Evolutionary conservation across 2,888 invertebrate genomes (phyloP).

Genomic region (Tryphoninae sp.): DNA sequence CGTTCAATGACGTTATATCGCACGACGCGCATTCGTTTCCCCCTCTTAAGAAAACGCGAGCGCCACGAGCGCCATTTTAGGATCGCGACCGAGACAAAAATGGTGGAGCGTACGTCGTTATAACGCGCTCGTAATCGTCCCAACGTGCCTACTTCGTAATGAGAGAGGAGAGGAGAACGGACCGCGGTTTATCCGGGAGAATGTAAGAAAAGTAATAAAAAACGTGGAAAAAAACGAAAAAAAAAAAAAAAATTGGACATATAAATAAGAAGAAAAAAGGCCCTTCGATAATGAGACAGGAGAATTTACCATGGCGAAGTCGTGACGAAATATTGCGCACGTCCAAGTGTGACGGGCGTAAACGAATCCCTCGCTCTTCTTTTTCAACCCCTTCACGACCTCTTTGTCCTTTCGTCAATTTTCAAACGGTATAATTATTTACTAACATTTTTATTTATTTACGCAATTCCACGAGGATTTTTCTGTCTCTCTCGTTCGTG

Average conservation of each 20-base stretch:
- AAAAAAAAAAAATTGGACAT: background rate
- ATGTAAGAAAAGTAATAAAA: too few species aligned
- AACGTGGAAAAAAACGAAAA: too few species aligned
- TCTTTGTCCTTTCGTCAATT: background rate
- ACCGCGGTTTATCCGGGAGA: background rate
- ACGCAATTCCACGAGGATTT: too few species aligned
- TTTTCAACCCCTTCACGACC: background rate
- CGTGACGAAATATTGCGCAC: background rate
- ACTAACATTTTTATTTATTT: too few species aligned
- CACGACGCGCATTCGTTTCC: too few species aligned
- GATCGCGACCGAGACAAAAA: background rate
- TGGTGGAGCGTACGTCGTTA: slow-evolving; percentile 15
- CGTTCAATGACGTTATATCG: background rate
- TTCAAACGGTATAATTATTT: background rate
- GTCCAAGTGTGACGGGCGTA: too few species aligned
- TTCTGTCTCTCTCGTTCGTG: too few species aligned
- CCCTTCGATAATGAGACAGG: slow-evolving; percentile 23
- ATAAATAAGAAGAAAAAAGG: background rate
- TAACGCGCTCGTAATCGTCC: slow-evolving; percentile 11
- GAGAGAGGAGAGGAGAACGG: slow-evolving; percentile 5
- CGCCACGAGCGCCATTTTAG: background rate
- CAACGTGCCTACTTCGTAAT: slow-evolving; percentile 13
- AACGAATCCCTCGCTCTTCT: background rate
- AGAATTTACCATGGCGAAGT: slow-evolving; percentile 6
- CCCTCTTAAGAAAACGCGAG: too few species aligned